Evolutionary conservation across 2,888 invertebrate genomes (phyloP).

Genomic region (Frankliniella intonsa): DNA sequence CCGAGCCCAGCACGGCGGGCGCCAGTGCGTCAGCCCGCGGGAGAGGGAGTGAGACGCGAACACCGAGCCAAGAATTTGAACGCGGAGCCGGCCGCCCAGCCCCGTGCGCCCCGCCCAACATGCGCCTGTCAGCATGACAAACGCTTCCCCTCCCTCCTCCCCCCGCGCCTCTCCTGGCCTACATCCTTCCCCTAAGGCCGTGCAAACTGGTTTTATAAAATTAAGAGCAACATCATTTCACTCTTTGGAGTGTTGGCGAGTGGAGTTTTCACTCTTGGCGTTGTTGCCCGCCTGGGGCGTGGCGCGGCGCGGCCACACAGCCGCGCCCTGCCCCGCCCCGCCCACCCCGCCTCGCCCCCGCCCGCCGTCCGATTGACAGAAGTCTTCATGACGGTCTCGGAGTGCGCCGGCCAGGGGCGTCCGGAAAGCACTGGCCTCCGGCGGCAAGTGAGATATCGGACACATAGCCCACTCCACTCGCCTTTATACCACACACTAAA

Average conservation of each 20-base stretch:
- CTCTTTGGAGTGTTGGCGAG: not conserved
- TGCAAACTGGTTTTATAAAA: slow-evolving; percentile 21
- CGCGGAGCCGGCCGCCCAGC: too few species aligned
- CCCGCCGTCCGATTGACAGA: not conserved
- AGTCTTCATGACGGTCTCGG: too few species aligned
- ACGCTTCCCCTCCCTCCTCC: not conserved
- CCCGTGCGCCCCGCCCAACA: not conserved
- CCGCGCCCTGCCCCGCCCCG: not conserved
- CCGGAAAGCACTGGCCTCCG: too few species aligned
- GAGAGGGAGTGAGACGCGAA: too few species aligned
- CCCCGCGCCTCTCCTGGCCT: not conserved
- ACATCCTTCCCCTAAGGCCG: slow-evolving; percentile 23
- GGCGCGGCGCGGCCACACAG: too few species aligned
- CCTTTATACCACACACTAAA: too few species aligned
- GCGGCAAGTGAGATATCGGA: too few species aligned
- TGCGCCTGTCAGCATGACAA: slow-evolving; percentile 26
- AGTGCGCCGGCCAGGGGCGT: too few species aligned
- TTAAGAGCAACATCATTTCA: slow-evolving; percentile 21
- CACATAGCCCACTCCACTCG: too few species aligned
- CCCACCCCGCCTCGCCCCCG: not conserved
- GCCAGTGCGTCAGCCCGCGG: too few species aligned
- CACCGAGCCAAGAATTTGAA: too few species aligned
- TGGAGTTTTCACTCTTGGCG: slow-evolving; percentile 20
- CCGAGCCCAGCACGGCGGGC: too few species aligned
- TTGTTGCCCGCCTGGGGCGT: not conserved